Evolutionary conservation across 2,113 vertebrate species (phyloP), one percentile per base, ranked within the genome.

Genomic region (Cyanistes caeruleus): DNA sequence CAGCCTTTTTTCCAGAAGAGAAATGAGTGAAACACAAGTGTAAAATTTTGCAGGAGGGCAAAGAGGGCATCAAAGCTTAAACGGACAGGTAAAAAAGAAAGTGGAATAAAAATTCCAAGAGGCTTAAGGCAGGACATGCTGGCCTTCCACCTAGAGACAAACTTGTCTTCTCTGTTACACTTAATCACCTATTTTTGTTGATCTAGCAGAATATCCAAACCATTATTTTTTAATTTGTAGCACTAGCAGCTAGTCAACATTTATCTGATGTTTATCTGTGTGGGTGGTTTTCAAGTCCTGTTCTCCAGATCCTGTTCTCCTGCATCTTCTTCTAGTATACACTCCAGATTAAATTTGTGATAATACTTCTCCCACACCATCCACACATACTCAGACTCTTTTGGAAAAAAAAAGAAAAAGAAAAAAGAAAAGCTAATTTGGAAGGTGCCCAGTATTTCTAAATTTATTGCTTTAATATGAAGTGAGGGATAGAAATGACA

Each of bases 401-500:
- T 41, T 48, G 31, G 20, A 6, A 24, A 53, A 72, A 44, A 48
- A 83, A 80, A 89, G 91, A 39, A 56, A 77, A 74, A 23, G 13
- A 43, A 53, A 11, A 86, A 63, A 37, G 25, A 46, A 39, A 10
- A 56, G 8, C 60, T 85, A 30, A 53, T 84, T 81, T 93, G 69
- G 69, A 93, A 95, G 39, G 49, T 84, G 41, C 10, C 67, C 68
- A 81, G 17, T 91, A 63, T 91, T 93, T 96, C 78, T 79, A 87
- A 85, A 78, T 95, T 67, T 62, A 86, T 95, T 9, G 24, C 22
- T 96, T 93, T 90, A 72, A 52, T 73, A 86, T 79, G 87, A 96
- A 92, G 72, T 91, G 94, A 70, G 90, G 89, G 28, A 88, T 89
- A 65, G 70, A 87, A 83, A 52, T 94, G 81, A 62, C 78, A 84